These are phyloP conservation scores for Riparia riparia DNA, from an alignment of 2,113 vertebrate genomes.

Conservation along the genomic window DNA sequence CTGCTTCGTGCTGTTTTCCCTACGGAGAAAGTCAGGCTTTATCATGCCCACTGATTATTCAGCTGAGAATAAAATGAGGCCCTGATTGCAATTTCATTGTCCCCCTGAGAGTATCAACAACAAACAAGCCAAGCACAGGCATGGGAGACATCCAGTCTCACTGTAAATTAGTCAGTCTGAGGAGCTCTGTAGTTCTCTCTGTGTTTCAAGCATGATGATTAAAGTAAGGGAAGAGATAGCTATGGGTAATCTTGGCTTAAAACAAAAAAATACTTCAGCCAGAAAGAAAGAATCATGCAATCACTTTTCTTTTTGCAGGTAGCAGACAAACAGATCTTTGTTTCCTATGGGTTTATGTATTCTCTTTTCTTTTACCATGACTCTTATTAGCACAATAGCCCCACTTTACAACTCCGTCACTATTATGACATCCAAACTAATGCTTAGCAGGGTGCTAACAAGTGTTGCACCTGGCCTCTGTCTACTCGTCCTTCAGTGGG, in stretches of 20 bases:
- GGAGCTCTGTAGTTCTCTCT: neutral
- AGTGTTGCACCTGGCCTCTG: neutral
- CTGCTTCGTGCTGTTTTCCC: constrained; percentile 35
- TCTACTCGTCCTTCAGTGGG: neutral
- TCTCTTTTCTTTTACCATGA: neutral
- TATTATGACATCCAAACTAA: neutral
- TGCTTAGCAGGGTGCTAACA: neutral
- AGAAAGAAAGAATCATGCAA: neutral
- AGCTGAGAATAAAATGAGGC: constrained; percentile 44
- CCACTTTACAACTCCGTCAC: neutral
- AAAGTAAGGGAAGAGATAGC: neutral
- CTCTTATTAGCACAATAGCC: neutral
- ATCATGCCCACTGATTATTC: constrained; percentile 37
- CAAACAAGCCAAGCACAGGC: neutral
- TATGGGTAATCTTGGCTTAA: neutral
- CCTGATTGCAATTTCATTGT: neutral
- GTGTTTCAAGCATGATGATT: neutral
- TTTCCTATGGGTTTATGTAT: neutral
- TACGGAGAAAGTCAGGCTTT: constrained; percentile 13
- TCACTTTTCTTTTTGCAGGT: neutral
- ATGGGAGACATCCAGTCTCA: neutral
- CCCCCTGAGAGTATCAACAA: neutral
- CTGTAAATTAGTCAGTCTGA: neutral
- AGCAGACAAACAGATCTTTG: neutral
- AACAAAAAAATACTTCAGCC: neutral